phyloP scores from a whole-genome alignment of 2,888 invertebrate species.

The Abrostola triplasia region DNA sequence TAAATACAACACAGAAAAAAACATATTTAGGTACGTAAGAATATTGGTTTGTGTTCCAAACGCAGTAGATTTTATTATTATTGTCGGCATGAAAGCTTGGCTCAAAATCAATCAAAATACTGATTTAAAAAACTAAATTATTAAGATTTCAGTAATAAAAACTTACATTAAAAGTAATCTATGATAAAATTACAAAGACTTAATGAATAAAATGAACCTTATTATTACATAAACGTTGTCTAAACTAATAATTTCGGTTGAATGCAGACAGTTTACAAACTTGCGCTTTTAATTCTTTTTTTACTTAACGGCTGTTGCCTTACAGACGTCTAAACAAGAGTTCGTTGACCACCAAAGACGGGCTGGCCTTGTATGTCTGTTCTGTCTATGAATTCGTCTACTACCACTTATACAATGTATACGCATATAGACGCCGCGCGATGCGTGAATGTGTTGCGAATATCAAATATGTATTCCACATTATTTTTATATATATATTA shows the following conservation, averaged over 20 bases:
- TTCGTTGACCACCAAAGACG: conserved; percentile 76
- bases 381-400: conserved; percentile 69
- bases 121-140: too few species aligned
- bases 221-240: conserved; percentile 3
- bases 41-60: too few species aligned
- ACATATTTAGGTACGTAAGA: too few species aligned
- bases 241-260: conserved; percentile 39
- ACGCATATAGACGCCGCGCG: conserved; percentile 3
- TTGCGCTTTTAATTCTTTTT: conserved; percentile 62
- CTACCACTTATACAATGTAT: conserved; percentile 40
- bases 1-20: too few species aligned
- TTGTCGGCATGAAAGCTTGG: not conserved
- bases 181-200: not conserved
- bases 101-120: too few species aligned
- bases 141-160: not conserved
- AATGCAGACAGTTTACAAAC: conserved; percentile 52
- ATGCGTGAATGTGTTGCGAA: conserved; percentile 36
- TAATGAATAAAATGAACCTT: not conserved
- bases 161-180: not conserved
- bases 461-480: conserved; percentile 29
- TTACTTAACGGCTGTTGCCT: conserved; percentile 66
- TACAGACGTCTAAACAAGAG: conserved; percentile 69
- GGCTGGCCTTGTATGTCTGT: conserved; percentile 76
- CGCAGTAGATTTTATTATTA: too few species aligned
- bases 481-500: conserved; percentile 31